Evolutionary conservation across 2,888 invertebrate genomes (phyloP).

Genomic region (Rosalia funebris): DNA sequence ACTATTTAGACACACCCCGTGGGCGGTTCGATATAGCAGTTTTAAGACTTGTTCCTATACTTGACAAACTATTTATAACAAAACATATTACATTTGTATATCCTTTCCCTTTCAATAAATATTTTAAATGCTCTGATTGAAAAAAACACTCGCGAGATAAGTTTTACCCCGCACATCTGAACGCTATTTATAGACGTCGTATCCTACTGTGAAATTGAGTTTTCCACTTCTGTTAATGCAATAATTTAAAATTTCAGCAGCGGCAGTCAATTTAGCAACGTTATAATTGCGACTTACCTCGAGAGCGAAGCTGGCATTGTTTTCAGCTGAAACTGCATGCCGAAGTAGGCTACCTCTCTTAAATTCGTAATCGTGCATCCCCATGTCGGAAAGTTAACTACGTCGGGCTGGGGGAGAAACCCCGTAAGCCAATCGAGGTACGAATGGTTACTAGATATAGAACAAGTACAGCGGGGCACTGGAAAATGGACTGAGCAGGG

Average conservation of each 20-base stretch:
- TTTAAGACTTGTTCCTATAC: too few species aligned
- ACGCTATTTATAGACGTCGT: background rate
- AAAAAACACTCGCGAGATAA: too few species aligned
- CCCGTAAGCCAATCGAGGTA: background rate
- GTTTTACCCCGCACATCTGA: background rate
- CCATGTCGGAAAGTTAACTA: too few species aligned
- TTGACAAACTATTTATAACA: too few species aligned
- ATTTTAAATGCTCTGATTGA: too few species aligned
- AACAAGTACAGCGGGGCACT: background rate
- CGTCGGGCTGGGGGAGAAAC: background rate
- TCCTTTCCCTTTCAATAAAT: too few species aligned
- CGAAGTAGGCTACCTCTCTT: slow-evolving; percentile 7
- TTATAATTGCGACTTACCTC: slow-evolving; percentile 21
- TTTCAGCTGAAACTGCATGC: slow-evolving; percentile 14
- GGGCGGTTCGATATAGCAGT: too few species aligned
- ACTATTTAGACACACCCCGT: too few species aligned
- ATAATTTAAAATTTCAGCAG: slow-evolving; percentile 13
- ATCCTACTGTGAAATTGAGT: slow-evolving; percentile 6
- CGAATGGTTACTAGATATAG: background rate
- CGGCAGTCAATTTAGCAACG: slow-evolving; percentile 19
- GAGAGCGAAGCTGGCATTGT: slow-evolving; percentile 2
- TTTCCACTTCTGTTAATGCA: slow-evolving; percentile 18
- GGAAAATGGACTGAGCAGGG: too few species aligned
- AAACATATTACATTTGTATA: too few species aligned
- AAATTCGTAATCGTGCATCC: slow-evolving; percentile 7